These are phyloP conservation scores for Pygathrix nemaeus DNA, from an alignment of 2,113 vertebrate genomes.

Conservation along the genomic window DNA sequence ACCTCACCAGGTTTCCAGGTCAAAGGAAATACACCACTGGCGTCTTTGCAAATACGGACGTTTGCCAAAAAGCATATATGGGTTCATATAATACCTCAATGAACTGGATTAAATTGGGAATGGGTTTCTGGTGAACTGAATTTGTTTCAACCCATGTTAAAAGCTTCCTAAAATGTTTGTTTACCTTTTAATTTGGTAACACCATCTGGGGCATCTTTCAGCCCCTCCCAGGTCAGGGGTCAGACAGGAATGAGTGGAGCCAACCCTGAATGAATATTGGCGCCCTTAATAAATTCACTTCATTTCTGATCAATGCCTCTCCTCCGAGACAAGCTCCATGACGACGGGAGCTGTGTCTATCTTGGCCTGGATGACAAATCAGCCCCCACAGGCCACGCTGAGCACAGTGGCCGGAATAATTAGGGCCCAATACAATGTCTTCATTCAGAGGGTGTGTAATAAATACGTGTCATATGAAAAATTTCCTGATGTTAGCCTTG, in stretches of 20 bases:
- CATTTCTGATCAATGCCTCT: background rate
- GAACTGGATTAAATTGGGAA: background rate
- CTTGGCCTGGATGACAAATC: no score
- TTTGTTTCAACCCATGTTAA: background rate
- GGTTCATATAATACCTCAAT: rapidly evolving
- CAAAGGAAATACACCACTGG: background rate
- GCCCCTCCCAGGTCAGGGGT: background rate
- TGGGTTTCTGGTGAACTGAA: background rate
- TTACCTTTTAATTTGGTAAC: background rate
- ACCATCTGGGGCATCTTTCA: background rate
- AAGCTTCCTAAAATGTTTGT: background rate
- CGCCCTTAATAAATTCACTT: no score
- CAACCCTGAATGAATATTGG: background rate
- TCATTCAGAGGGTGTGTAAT: rapidly evolving
- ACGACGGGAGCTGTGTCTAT: rapidly evolving
- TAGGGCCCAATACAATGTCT: rapidly evolving
- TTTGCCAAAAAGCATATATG: background rate
- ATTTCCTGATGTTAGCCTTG: background rate
- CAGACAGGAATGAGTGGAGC: rapidly evolving
- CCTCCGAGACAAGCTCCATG: rapidly evolving
- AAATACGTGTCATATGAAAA: background rate
- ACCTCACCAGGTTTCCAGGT: background rate
- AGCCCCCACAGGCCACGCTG: no score
- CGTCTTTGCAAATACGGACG: background rate
- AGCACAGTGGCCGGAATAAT: no score